These are phyloP conservation scores for Catocala fraxini DNA, from an alignment of 2,888 invertebrate species.

Conservation along the genomic window DNA sequence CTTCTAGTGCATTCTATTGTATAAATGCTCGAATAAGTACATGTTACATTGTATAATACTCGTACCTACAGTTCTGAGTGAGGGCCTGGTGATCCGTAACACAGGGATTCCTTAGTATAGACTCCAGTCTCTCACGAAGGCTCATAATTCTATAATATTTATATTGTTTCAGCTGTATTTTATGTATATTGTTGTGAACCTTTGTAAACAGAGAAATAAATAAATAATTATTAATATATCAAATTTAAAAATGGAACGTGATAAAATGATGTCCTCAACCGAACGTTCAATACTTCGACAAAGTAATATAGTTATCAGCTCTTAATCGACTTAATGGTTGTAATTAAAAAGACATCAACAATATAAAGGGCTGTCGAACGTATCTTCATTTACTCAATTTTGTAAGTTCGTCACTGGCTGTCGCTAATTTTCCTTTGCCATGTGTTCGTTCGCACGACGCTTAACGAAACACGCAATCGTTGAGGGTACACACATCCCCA, in stretches of 20 bases:
- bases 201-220: too few species aligned
- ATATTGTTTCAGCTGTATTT: too few species aligned
- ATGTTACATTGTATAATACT: too few species aligned
- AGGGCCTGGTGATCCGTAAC: too few species aligned
- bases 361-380: constrained; percentile 51
- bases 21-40: too few species aligned
- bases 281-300: constrained; percentile 2
- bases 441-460: constrained; percentile 63
- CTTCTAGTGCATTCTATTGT: too few species aligned
- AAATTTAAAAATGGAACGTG: not conserved
- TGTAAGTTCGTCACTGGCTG: constrained; percentile 55
- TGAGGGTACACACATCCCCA: constrained; percentile 28
- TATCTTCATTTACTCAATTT: constrained; percentile 66
- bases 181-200: too few species aligned
- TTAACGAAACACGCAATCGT: constrained; percentile 49
- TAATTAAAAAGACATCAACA: constrained; percentile 65
- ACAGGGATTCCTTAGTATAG: too few species aligned
- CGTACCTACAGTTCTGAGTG: too few species aligned
- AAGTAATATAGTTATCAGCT: constrained; percentile 21
- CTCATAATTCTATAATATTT: too few species aligned
- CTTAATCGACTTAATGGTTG: constrained; percentile 41
- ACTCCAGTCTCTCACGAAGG: too few species aligned
- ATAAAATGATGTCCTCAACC: not conserved
- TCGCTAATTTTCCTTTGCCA: constrained; percentile 64
- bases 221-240: too few species aligned